Base-by-base conservation (phyloP, 2,797 vertebrate species). In the Alectoris magna region DNA sequence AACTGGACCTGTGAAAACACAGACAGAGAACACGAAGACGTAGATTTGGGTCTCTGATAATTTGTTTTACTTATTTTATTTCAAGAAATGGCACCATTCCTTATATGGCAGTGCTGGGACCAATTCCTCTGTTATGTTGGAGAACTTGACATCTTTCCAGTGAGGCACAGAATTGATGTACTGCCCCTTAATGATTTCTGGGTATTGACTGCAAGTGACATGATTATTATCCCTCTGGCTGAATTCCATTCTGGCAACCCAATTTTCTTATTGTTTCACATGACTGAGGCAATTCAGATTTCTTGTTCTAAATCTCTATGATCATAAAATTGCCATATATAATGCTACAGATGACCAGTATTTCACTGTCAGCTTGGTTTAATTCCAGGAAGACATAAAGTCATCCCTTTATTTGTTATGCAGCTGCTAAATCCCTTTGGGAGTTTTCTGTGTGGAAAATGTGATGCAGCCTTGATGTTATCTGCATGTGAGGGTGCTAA, bases 211-310 rank as follows among this genome's bases (percentile, higher is more conserved):
- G 56, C 74, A 63, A 88, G 46, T 0, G 3, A 76, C 22, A 4
- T 53, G 27, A 29, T 63, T 90, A 14, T 69, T 83, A 64, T 87
- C 62, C 31, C 56, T 63, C n/a, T 90, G 80, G 56, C 36, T 82
- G 76, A 90, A 87, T 95, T 95, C 84, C 81, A 56, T 95, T 91
- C 86, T 71, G 76, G 39, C 48, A 39, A 93, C 39, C 48, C 64
- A 90, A 44, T 60, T 79, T 77, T 87, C 88, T 41, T 76, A 48
- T 84, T 91, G 91, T 88, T 87, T 56, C 60, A 71, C 77, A 76
- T 95, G 71, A 84, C 84, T 87, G 51, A 80, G 78, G 36, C 81
- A 79, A 82, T 88, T 96, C 68, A 87, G 94, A 43, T 34, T 48
- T 84, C 77, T 78, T 39, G 14, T 70, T 90, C 68, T 82, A 56